A percentile compares a stretch with the other conserved stretches of the same genome.
phyloP scores from a whole-genome alignment of 2,888 invertebrate species.

The Heliconius cydno region DNA sequence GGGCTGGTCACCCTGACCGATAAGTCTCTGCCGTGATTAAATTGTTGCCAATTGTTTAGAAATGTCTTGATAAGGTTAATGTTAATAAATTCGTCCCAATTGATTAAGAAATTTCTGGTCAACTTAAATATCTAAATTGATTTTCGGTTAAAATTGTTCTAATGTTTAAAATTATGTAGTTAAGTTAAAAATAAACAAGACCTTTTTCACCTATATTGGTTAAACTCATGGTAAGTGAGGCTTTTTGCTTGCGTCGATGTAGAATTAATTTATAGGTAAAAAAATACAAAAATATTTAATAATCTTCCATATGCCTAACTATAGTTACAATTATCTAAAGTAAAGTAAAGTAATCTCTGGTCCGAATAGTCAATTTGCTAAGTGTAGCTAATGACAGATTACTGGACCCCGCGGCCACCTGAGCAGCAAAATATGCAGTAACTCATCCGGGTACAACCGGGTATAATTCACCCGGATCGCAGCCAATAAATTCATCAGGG shows the following conservation, averaged over 20 bases:
- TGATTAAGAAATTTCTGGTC: background rate
- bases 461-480: slow-evolving; percentile 71
- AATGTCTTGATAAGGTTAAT: slow-evolving; percentile 25
- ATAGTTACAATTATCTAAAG: slow-evolving; percentile 11
- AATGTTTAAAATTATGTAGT: no score
- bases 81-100: slow-evolving; percentile 14
- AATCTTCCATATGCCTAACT: background rate
- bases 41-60: slow-evolving; percentile 36
- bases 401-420: slow-evolving; percentile 67
- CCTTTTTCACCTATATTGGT: background rate
- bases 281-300: background rate
- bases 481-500: slow-evolving; percentile 79
- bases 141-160: background rate
- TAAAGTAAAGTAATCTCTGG: slow-evolving; percentile 35
- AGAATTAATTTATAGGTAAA: background rate
- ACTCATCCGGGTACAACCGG: slow-evolving; percentile 60
- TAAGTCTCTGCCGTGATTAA: slow-evolving; percentile 41
- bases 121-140: background rate
- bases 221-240: background rate
- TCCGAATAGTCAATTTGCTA: slow-evolving; percentile 64
- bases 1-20: slow-evolving; percentile 61
- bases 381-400: slow-evolving; percentile 79
- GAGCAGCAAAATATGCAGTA: slow-evolving; percentile 72
- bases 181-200: background rate
- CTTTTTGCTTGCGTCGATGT: background rate